Conservation (phyloP, 2,797 vertebrate genomes). For the Anabacerthia variegaticeps region DNA sequence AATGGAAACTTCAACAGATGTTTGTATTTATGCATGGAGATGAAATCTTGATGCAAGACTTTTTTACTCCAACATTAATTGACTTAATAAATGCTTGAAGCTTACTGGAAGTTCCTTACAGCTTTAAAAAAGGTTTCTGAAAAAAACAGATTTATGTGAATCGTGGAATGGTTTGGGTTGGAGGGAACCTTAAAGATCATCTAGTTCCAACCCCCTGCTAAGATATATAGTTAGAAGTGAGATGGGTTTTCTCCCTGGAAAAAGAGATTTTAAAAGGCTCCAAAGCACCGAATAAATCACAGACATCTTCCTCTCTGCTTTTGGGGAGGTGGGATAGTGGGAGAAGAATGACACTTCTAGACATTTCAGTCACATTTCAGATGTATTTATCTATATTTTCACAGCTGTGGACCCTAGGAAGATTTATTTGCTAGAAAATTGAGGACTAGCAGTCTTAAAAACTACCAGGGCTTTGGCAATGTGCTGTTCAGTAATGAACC, state of each 20-base stretch:
- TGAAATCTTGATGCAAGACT: neutral
- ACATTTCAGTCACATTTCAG: neutral
- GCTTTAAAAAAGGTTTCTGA: neutral
- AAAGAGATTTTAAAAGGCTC: rapidly evolving
- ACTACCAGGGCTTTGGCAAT: neutral
- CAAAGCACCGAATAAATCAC: neutral
- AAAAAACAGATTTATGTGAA: neutral
- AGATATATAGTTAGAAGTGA: neutral
- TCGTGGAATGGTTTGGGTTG: neutral
- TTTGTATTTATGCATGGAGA: neutral
- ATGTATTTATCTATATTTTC: neutral
- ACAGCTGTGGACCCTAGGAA: neutral
- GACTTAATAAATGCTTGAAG: conserved; percentile 3
- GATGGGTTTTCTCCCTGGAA: neutral
- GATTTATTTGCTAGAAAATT: neutral
- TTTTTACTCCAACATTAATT: conserved; percentile 19
- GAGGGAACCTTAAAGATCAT: neutral
- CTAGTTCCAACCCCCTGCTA: neutral
- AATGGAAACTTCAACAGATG: neutral
- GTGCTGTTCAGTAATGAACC: neutral
- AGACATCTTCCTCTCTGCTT: neutral
- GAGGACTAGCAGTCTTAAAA: neutral
- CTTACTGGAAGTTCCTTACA: neutral
- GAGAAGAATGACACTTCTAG: neutral
- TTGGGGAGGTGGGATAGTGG: neutral